Base-by-base conservation (phyloP, 2,888 invertebrate genomes). In the Standfussiana lucernea region DNA sequence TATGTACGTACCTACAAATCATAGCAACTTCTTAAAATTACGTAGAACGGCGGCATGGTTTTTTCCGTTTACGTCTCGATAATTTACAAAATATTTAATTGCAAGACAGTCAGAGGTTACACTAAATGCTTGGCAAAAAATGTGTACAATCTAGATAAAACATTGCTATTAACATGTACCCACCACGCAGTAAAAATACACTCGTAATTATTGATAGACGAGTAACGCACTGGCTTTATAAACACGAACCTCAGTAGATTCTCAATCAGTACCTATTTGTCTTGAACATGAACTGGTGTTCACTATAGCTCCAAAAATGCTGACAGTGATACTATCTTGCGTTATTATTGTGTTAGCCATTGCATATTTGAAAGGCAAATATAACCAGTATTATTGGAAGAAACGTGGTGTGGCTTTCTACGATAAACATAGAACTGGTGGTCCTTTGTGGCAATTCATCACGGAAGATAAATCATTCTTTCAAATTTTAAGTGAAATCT, bases 331-430 rank as follows among this genome's bases (percentile, higher is more conserved):
- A 70, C 61, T 87, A 45, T 24, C 13, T 1, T 35, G 35, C 15
- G 21, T 83, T 1, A 28, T 76, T 47, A 7, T 87, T 37, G 45
- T 88, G 8, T 61, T 91, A 67, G 15, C 67, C 24, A 47, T 89
- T 4, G 61, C 86, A 11, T 90, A 92, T 74, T 42, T 92, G 0
- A 89, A 76, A 67, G 93, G 92, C 7, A 87, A 77, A 84, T 91
- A 91, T 68, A 94, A 94, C 86, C 89, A 93, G 65, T 47, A 64
- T 3, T 95, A 95, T 71, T 95, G 95, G 94, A 92, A 84, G 35
- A 94, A 90, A 83, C 93, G 93, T 21, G 93, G 93, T 0, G 94
- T 94, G 0, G 66, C 80, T 4, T 94, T 93, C 67, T 81, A 92
- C 35, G 79, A 85, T 0, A 89, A 88, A 67, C 89, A 92, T 73